These are phyloP conservation scores for Digitonthophagus gazella DNA, from an alignment of 2,888 invertebrate genomes.

Conservation along the genomic window DNA sequence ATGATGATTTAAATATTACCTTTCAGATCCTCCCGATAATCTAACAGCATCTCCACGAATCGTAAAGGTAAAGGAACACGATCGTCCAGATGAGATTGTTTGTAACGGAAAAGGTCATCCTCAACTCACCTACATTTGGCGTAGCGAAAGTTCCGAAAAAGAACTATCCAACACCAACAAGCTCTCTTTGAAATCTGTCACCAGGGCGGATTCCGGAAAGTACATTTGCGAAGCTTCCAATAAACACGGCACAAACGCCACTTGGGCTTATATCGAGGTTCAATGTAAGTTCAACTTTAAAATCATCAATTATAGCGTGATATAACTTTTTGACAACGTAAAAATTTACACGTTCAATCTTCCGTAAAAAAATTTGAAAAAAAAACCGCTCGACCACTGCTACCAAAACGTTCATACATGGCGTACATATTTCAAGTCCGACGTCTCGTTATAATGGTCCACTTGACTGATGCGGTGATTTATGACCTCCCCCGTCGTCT, in stretches of 20 bases:
- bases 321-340: too few species aligned
- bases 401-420: too few species aligned
- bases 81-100: conserved; percentile 57
- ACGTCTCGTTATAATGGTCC: conserved; percentile 5
- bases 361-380: too few species aligned
- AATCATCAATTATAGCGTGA: too few species aligned
- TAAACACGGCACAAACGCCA: conserved; percentile 72
- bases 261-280: conserved; percentile 73
- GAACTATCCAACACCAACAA: conserved; percentile 54
- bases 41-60: conserved; percentile 65
- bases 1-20: conserved; percentile 7
- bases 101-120: conserved; percentile 68
- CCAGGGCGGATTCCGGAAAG: conserved; percentile 69
- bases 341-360: too few species aligned
- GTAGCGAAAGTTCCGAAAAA: conserved; percentile 57
- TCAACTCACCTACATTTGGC: conserved; percentile 72
- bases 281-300: conserved; percentile 89
- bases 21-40: conserved; percentile 79
- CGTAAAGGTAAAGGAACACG: conserved; percentile 57
- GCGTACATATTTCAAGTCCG: not conserved
- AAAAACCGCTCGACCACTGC: too few species aligned
- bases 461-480: not conserved
- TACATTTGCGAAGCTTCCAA: conserved; percentile 79
- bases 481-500: not conserved
- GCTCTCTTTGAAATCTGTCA: conserved; percentile 64